Conservation (phyloP, 1,140 invertebrate species). For the Popillia japonica region DNA sequence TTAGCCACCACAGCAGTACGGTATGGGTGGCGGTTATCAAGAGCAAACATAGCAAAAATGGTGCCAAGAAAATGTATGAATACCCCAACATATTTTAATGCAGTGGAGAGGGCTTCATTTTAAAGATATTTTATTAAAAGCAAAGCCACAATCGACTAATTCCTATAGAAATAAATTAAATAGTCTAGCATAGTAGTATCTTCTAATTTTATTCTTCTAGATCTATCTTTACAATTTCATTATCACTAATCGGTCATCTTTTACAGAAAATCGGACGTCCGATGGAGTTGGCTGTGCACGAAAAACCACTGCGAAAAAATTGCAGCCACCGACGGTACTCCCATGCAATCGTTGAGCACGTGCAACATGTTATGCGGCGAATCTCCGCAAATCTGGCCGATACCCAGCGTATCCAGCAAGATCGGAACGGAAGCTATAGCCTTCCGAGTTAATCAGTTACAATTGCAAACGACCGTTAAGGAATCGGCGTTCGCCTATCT, state of each 20-base stretch:
- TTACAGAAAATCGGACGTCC: slow-evolving; percentile 54
- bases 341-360: slow-evolving; percentile 60
- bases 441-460: slow-evolving; percentile 59
- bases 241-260: not conserved
- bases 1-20: too few relatives aligned
- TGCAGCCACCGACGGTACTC: slow-evolving; percentile 44
- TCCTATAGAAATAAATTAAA: too few relatives aligned
- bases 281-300: slow-evolving; percentile 66
- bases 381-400: slow-evolving; percentile 64
- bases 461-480: slow-evolving; percentile 58
- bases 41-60: too few relatives aligned
- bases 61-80: too few relatives aligned
- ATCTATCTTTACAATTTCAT: too few relatives aligned
- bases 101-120: too few relatives aligned
- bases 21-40: too few relatives aligned
- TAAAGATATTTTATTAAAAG: too few relatives aligned
- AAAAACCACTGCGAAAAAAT: slow-evolving; percentile 57
- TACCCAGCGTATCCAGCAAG: slow-evolving; percentile 53
- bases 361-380: slow-evolving; percentile 65
- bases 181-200: too few relatives aligned
- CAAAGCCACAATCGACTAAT: too few relatives aligned
- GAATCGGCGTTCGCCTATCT: slow-evolving; percentile 43
- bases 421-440: not conserved
- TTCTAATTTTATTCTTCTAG: too few relatives aligned
- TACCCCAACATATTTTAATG: too few relatives aligned